A percentile compares a stretch with the other conserved stretches of the same genome.
phyloP scores from a whole-genome alignment of 2,797 vertebrate species.

The Holocentrus rufus region DNA sequence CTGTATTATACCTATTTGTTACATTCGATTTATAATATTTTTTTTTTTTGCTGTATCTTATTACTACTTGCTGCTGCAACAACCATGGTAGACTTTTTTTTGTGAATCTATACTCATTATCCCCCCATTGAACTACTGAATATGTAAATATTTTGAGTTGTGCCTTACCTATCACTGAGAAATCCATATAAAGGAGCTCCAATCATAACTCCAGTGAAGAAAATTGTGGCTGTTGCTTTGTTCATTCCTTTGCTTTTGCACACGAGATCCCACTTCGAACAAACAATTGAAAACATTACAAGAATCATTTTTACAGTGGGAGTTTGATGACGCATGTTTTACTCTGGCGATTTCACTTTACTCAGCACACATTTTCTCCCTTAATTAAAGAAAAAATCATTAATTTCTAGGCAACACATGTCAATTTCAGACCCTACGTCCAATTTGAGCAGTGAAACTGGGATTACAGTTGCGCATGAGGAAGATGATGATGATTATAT shows the following conservation, averaged over 20 bases:
- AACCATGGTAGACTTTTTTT: no score
- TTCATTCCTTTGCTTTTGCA: slow-evolving; percentile 79
- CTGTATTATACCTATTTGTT: no score
- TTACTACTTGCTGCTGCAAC: no score
- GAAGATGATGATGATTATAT: background rate
- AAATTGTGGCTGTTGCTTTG: slow-evolving; percentile 78
- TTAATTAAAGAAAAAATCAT: no score
- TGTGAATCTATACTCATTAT: no score
- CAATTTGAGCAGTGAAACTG: no score
- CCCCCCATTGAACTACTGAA: no score
- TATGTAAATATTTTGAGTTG: background rate
- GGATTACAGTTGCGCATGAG: background rate
- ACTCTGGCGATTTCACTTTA: background rate
- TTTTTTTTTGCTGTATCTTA: no score
- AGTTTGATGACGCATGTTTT: background rate
- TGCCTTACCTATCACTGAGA: slow-evolving; percentile 80
- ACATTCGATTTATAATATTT: no score
- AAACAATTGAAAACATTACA: background rate
- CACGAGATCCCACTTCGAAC: slow-evolving; percentile 82
- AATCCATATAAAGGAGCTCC: slow-evolving; percentile 80
- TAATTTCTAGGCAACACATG: no score
- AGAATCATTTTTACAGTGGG: background rate
- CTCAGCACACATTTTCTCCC: no score
- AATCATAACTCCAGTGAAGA: slow-evolving; percentile 83
- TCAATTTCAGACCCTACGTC: no score